phyloP scores from a whole-genome alignment of 2,113 vertebrate genomes.

The Brienomyrus longianalis region DNA sequence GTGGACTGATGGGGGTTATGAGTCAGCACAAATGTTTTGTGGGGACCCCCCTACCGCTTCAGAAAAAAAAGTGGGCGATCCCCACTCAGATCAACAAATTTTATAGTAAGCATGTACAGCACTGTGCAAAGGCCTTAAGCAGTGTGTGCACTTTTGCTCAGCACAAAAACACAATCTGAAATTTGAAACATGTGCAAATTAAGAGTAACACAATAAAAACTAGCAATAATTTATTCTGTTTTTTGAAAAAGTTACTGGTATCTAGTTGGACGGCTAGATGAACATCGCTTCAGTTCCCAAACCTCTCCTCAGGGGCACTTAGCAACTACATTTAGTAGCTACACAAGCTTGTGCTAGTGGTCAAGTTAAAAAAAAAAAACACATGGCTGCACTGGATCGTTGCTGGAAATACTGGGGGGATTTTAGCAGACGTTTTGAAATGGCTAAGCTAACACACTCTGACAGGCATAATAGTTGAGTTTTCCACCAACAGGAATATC shows the following conservation, averaged over 20 bases:
- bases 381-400: background rate
- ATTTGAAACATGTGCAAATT: background rate
- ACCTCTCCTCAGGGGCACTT: too few species aligned
- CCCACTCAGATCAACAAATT: background rate
- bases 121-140: background rate
- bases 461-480: background rate
- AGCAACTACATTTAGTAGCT: background rate
- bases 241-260: background rate
- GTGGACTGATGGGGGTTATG: background rate
- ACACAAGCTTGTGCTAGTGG: background rate
- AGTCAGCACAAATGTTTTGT: background rate
- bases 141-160: background rate
- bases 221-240: background rate
- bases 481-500: background rate
- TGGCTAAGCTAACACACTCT: background rate
- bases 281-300: too few species aligned
- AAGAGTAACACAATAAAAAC: background rate
- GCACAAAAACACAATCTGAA: background rate
- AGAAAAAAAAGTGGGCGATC: background rate
- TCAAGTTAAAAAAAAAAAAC: background rate
- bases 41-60: background rate
- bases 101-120: background rate
- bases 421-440: background rate
- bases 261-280: background rate
- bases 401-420: background rate